Percentiles rank a stretch among this genome's conserved stretches.
phyloP scores from a whole-genome alignment of 2,113 vertebrate genomes.

The Emydura subglobosa region DNA sequence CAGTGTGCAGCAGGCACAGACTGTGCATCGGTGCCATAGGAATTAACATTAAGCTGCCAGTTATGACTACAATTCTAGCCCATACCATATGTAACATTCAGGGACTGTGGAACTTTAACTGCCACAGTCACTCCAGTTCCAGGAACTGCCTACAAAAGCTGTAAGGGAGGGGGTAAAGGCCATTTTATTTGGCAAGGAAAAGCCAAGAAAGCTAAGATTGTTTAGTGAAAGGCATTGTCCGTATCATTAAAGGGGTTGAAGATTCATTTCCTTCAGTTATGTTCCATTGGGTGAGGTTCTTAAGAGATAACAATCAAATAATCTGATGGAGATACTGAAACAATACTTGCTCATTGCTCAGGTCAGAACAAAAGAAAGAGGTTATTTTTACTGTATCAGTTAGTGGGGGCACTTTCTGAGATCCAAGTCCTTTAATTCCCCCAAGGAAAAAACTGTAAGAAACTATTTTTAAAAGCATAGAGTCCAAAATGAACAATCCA shows the following conservation, averaged over 20 bases:
- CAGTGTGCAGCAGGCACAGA: constrained; percentile 63
- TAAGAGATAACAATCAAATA: constrained; percentile 64
- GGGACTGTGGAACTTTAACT: constrained; percentile 59
- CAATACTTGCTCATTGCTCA: constrained; percentile 74
- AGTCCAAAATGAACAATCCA: constrained; percentile 23
- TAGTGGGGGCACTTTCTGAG: constrained; percentile 68
- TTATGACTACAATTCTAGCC: constrained; percentile 58
- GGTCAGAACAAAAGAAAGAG: constrained; percentile 74
- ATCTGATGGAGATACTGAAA: constrained; percentile 75
- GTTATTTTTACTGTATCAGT: constrained; percentile 76
- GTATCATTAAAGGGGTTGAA: constrained; percentile 70
- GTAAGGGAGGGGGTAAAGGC: constrained; percentile 55
- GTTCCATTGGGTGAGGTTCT: constrained; percentile 75
- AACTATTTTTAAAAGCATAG: constrained; percentile 40
- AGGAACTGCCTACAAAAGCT: constrained; percentile 73
- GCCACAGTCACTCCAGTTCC: constrained; percentile 70
- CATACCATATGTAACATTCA: constrained; percentile 53
- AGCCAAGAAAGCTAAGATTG: constrained; percentile 74
- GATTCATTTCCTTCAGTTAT: constrained; percentile 77
- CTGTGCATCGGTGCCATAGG: background rate
- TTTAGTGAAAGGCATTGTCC: constrained; percentile 77
- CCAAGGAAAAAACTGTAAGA: constrained; percentile 66
- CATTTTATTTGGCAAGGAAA: constrained; percentile 62
- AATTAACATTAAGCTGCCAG: constrained; percentile 40
- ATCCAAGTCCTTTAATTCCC: constrained; percentile 65